phyloP scores from a whole-genome alignment of 2,113 vertebrate species.

The Litocranius walleri region DNA sequence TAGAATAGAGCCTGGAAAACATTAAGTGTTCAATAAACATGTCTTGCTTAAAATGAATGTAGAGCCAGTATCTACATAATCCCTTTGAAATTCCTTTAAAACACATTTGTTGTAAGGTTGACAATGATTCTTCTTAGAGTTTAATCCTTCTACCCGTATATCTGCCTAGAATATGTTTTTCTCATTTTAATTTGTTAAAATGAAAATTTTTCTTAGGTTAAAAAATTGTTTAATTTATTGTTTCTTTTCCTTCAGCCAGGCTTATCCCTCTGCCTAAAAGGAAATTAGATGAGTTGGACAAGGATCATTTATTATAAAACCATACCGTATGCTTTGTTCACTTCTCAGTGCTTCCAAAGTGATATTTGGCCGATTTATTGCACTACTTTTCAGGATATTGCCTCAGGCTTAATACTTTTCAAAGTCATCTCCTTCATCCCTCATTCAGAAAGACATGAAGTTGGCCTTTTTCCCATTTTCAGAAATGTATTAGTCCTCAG shows the following conservation, averaged over 20 bases:
- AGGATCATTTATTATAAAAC: conserved; percentile 10
- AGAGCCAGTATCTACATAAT: not conserved
- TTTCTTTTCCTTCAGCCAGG: not conserved
- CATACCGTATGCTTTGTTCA: not conserved
- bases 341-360: conserved; percentile 35
- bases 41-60: not conserved
- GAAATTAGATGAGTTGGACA: conserved; percentile 31
- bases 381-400: conserved; percentile 20
- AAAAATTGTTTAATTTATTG: conserved; percentile 31
- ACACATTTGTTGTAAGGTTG: not conserved
- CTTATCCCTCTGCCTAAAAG: conserved; percentile 3
- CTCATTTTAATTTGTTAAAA: conserved; percentile 48
- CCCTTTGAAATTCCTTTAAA: not conserved
- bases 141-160: not conserved
- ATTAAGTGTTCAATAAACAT: not conserved
- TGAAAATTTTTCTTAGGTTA: not conserved
- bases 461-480: conserved; percentile 22
- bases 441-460: conserved; percentile 9
- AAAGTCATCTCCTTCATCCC: conserved; percentile 37
- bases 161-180: not conserved
- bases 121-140: not conserved
- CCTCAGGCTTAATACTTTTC: conserved; percentile 38
- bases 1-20: not conserved
- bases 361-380: conserved; percentile 49
- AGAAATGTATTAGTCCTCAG: conserved; percentile 6